Percentiles rank a stretch among this genome's conserved stretches.
phyloP scores from a whole-genome alignment of 2,797 vertebrate genomes.

The Etheostoma nigrum region DNA sequence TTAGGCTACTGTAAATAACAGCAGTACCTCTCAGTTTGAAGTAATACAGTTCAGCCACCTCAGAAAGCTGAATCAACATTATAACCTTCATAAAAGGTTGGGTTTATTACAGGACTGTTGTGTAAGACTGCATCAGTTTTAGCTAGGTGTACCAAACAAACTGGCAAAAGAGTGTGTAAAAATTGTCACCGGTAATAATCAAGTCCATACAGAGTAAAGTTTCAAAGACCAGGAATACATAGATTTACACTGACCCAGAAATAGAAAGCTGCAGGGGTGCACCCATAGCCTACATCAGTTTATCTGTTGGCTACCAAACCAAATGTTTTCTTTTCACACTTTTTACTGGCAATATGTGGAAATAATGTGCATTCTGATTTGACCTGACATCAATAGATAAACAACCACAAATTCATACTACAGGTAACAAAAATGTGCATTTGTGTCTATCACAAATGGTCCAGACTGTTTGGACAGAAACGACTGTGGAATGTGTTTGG shows the following conservation, averaged over 20 bases:
- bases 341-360: not conserved
- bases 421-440: not conserved
- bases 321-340: not conserved
- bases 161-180: not conserved
- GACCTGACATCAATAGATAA: not conserved
- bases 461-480: constrained; percentile 12
- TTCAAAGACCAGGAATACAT: not conserved
- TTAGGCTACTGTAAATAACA: not conserved
- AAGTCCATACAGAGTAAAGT: not conserved
- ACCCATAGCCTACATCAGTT: not conserved
- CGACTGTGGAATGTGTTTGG: not conserved
- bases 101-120: not conserved
- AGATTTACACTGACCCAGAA: not conserved
- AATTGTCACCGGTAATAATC: not conserved
- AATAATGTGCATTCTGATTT: not conserved
- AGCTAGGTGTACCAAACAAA: not conserved
- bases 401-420: not conserved
- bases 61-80: not conserved
- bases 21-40: not conserved
- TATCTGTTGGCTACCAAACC: not conserved
- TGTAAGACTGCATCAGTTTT: not conserved
- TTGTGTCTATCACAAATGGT: not conserved
- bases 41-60: not conserved
- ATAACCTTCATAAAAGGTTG: not conserved
- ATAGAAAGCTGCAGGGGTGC: not conserved